A percentile compares a stretch with the other conserved stretches of the same genome.
Evolutionary conservation across 2,113 vertebrate genomes (phyloP).

Genomic region (Sturnira hondurensis): DNA sequence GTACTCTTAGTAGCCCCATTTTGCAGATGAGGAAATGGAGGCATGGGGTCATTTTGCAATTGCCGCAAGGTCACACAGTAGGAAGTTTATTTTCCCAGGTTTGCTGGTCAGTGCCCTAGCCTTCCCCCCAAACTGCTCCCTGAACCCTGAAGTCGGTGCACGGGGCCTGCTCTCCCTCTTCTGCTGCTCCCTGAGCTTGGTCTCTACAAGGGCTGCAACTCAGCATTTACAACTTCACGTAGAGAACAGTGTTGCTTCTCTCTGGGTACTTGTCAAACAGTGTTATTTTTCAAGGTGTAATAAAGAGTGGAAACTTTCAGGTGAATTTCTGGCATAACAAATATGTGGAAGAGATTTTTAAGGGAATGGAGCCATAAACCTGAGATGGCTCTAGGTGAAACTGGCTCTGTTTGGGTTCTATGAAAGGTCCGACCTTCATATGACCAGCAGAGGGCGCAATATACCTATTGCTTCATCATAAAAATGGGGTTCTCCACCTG

Average conservation of each 20-base stretch:
- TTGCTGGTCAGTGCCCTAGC: background rate
- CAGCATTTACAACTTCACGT: background rate
- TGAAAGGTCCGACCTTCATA: background rate
- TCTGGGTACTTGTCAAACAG: rapidly evolving
- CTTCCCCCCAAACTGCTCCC: background rate
- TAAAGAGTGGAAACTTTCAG: background rate
- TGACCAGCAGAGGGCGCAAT: background rate
- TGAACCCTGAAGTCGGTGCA: no score
- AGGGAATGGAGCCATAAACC: background rate
- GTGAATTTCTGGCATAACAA: background rate
- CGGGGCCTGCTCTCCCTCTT: background rate
- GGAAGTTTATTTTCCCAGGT: background rate
- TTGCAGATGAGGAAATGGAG: background rate
- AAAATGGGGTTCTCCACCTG: no score
- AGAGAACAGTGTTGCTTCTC: background rate
- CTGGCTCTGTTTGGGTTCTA: background rate
- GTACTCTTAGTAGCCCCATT: background rate
- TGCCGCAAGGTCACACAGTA: background rate
- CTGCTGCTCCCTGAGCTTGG: rapidly evolving
- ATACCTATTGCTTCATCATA: rapidly evolving
- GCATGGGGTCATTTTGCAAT: background rate
- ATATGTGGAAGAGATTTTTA: background rate
- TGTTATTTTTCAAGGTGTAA: background rate
- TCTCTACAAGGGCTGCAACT: background rate
- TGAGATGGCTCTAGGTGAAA: background rate